A percentile compares a stretch with the other conserved stretches of the same genome.
Evolutionary conservation across 2,888 invertebrate species (phyloP).

Genomic region (Acanthosepion pharaonis): DNA sequence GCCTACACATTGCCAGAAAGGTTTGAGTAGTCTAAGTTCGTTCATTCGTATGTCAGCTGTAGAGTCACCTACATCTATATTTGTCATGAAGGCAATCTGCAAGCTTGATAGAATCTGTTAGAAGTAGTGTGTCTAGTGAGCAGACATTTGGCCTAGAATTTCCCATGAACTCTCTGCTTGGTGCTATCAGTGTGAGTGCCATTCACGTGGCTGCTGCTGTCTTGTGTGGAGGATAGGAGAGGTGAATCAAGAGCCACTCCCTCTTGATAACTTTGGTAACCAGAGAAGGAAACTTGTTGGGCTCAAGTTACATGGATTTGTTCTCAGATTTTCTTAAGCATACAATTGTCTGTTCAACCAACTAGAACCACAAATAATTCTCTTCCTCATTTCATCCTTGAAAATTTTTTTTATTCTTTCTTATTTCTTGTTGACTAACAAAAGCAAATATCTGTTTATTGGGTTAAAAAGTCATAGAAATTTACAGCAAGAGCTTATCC

Average conservation of each 20-base stretch:
- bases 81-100: constrained; percentile 14
- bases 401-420: too few species aligned
- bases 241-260: constrained; percentile 33
- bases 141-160: constrained; percentile 33
- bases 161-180: background rate
- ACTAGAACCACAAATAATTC: background rate
- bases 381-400: background rate
- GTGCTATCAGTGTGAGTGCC: constrained; percentile 20
- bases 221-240: background rate
- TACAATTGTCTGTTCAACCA: background rate
- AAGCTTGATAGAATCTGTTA: background rate
- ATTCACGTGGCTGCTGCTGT: background rate
- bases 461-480: background rate
- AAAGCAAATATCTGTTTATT: background rate
- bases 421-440: background rate
- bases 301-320: too few species aligned
- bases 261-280: background rate
- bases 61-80: constrained; percentile 17
- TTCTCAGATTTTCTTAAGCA: too few species aligned
- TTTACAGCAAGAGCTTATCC: background rate
- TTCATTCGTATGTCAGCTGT: background rate
- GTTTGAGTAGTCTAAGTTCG: background rate
- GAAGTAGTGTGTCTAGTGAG: constrained; percentile 13
- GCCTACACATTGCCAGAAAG: background rate
- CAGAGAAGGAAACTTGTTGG: background rate